These are phyloP conservation scores for Agelastica alni DNA, from an alignment of 2,888 invertebrate genomes.

Conservation along the genomic window DNA sequence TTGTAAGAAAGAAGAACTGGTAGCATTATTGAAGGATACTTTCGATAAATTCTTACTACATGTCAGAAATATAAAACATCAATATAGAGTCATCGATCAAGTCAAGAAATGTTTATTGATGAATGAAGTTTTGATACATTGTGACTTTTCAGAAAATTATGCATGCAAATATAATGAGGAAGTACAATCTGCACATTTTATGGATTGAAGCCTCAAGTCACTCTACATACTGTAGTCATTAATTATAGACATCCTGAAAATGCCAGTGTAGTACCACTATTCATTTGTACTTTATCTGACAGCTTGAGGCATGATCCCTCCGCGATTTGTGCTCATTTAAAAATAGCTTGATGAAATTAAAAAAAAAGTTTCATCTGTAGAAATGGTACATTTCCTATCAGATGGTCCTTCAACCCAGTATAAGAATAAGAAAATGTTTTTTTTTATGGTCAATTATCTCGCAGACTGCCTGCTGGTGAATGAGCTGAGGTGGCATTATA, in stretches of 20 bases:
- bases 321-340: background rate
- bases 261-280: too few species aligned
- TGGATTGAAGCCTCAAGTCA: conserved; percentile 2
- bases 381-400: conserved; percentile 5
- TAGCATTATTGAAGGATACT: background rate
- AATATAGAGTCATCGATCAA: background rate
- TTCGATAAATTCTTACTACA: background rate
- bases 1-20: background rate
- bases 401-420: conserved; percentile 14
- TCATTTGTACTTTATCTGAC: background rate
- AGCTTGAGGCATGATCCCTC: background rate
- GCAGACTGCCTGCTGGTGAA: background rate
- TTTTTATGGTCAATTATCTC: background rate
- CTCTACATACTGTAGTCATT: background rate
- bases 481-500: background rate
- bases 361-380: too few species aligned
- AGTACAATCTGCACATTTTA: conserved; percentile 3
- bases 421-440: conserved; percentile 12
- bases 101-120: background rate
- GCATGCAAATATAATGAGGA: background rate
- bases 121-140: background rate
- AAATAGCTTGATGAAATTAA: background rate
- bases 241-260: background rate
- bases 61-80: background rate
- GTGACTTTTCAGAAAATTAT: background rate